A percentile compares a stretch with the other conserved stretches of the same genome.
Conservation (phyloP, 1,140 invertebrate genomes). For the Formica exsecta region DNA sequence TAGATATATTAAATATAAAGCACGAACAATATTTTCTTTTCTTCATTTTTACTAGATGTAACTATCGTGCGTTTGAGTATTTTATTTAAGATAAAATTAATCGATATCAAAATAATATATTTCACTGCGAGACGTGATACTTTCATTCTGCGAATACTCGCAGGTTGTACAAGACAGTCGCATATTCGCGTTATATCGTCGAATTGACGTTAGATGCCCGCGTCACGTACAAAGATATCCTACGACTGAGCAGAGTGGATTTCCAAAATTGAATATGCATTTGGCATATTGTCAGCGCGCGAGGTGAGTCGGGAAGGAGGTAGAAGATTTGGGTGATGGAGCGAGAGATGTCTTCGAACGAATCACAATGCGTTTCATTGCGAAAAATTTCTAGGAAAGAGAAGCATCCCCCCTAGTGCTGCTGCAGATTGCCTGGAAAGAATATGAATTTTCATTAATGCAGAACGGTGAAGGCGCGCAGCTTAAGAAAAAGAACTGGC, state of each 20-base stretch:
- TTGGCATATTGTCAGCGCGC: slow-evolving; percentile 70
- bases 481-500: background rate
- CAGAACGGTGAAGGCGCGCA: slow-evolving; percentile 3
- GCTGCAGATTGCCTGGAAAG: slow-evolving; percentile 33
- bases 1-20: background rate
- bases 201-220: slow-evolving; percentile 64
- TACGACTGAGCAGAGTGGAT: slow-evolving; percentile 60
- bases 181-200: slow-evolving; percentile 26
- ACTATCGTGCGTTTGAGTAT: background rate
- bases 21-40: background rate
- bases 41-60: background rate
- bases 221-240: slow-evolving; percentile 69
- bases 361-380: slow-evolving; percentile 64
- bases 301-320: slow-evolving; percentile 11
- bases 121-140: background rate
- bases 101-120: slow-evolving; percentile 8
- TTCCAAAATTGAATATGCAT: slow-evolving; percentile 79
- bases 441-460: slow-evolving; percentile 75
- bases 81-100: slow-evolving; percentile 26
- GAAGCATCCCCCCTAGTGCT: slow-evolving; percentile 2
- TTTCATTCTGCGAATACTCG: background rate
- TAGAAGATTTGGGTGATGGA: background rate
- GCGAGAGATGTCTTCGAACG: slow-evolving; percentile 51
- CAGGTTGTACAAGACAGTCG: slow-evolving; percentile 21
- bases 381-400: slow-evolving; percentile 61